Base-by-base conservation (phyloP, 2,113 vertebrate species). In the Rhegmatorhina hoffmannsi region DNA sequence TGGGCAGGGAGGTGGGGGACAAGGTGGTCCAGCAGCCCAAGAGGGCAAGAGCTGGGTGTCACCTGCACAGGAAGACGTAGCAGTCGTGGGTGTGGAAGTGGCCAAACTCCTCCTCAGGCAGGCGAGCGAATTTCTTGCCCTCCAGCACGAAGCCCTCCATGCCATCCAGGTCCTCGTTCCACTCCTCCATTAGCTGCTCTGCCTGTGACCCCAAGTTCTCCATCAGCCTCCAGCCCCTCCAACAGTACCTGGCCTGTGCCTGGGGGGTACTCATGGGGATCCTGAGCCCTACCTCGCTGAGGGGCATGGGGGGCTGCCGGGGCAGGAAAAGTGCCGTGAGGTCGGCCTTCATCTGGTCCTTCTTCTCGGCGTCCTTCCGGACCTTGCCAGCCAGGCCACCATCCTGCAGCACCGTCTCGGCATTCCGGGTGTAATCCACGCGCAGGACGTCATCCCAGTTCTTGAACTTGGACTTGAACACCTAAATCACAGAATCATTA, bases 1-100 rank as follows among this genome's bases (percentile, higher is more conserved):
- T 31, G 52, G 84, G 84, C 11, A 73, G n/a, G 52, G 36, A 53
- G 7, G 7, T 0, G 53, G 17, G 40, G 33, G 13, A 46, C 0
- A 3, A 28, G 17, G 56, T 21, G 34, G 44, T 34, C 82, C 58
- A 52, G 44, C 60, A 53, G 33, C 18, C 52, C 66, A 12, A 0
- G 10, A 17, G 34, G 55, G 76, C 34, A 68, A 1, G 2, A 58
- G 19, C n/a, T 0, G 1, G 19, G 24, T 7, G 11, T 90, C 77
- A 99, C 99, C 99, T 99, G 99, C 99, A 99, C 59, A 99, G 98
- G 97, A 99, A 99, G 52, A 99, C 99, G 1, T 99, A 99, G 95
- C 99, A 99, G 96, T 99, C 99, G 10, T 99, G 99, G 1, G 99
- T 99, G 97, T 98, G 97, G 97, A 99, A 99, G 96, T 99, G 99